A percentile compares a stretch with the other conserved stretches of the same genome.
Conservation (phyloP, 2,888 invertebrate genomes). For the Eurytoma adleriae region DNA sequence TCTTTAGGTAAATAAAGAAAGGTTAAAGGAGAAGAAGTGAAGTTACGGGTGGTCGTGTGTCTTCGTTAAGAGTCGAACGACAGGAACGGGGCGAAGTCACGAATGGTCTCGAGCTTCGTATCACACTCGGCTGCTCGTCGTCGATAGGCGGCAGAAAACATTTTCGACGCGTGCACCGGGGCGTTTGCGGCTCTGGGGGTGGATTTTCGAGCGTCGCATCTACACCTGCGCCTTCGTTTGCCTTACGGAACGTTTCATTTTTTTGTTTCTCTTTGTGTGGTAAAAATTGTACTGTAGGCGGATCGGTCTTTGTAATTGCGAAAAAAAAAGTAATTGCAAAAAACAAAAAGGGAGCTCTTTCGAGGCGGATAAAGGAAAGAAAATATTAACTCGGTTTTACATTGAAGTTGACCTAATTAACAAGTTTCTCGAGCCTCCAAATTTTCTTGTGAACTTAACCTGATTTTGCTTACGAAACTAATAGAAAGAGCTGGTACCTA, state of each 20-base stretch:
- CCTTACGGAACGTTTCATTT: neutral
- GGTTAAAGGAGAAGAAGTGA: neutral
- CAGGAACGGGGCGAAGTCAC: neutral
- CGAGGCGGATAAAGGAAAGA: too few species aligned
- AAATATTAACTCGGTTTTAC: too few species aligned
- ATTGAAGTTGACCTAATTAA: conserved; percentile 12
- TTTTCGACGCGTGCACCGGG: conserved; percentile 11
- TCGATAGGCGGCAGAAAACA: conserved; percentile 1
- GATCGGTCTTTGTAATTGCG: neutral
- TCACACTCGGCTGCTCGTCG: neutral
- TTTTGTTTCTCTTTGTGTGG: too few species aligned
- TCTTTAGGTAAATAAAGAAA: conserved; percentile 46
- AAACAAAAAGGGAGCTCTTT: too few species aligned
- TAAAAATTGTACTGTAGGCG: too few species aligned
- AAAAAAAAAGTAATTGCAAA: too few species aligned
- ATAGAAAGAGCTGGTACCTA: too few species aligned
- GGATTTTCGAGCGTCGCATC: neutral
- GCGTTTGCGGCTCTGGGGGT: neutral
- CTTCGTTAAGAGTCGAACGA: too few species aligned
- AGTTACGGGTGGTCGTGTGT: conserved; percentile 1
- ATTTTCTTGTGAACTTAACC: conserved; percentile 3
- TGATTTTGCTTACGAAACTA: neutral
- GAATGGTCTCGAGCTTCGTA: conserved; percentile 4
- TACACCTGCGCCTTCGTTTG: conserved; percentile 10
- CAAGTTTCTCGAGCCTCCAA: neutral